Base-by-base conservation (phyloP, 2,888 invertebrate species). In the Masnerella sp. region DNA sequence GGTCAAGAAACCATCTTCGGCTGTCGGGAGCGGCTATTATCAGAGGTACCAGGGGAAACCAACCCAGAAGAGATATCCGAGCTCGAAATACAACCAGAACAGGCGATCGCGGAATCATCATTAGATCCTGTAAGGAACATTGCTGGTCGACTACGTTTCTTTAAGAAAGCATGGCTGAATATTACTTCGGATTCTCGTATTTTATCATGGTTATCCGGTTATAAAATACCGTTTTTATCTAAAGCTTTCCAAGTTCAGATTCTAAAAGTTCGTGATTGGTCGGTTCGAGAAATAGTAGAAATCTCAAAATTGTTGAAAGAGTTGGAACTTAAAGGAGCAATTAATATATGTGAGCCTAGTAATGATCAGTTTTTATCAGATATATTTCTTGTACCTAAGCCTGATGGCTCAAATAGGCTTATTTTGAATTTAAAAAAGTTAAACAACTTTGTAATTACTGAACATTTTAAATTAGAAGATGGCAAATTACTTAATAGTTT, bases 401-500 rank as follows among this genome's bases (percentile, higher is more conserved):
- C 72, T 2, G 59, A 76, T 40, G 74, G 70, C 1, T 65, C 45
- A 2, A 56, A 51, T 15, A 51, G 74, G 14, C 38, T 71, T 8
- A 72, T 78, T n/a, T 49, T 75, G 9, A 78, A 77, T 52, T 43
- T 76, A 14, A 70, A 69, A 45, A 34, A 54, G 0, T 47, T 76
- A 12, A 78, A 78, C 40, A 22, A 51, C 28, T 77, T 65, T 54
- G 52, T 77, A 5, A 1, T 17, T 5, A 56, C 71, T 0, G 17
- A 51, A 2, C 65, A 78, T 40, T 78, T 77, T n/a, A 76, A 77
- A 47, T 32, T 77, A 20, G 75, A 76, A 52, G 71, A 77, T 59
- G 25, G 56, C 2, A 72, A 58, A 56, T 54, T 64, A 7, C 62
- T 59, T 2, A 8, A 14, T 4, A 65, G 52, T 38, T 43, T 74